These are phyloP conservation scores for Antedon mediterranea DNA, from an alignment of 53 echinoderm and acorn worm species.

Conservation along the genomic window DNA sequence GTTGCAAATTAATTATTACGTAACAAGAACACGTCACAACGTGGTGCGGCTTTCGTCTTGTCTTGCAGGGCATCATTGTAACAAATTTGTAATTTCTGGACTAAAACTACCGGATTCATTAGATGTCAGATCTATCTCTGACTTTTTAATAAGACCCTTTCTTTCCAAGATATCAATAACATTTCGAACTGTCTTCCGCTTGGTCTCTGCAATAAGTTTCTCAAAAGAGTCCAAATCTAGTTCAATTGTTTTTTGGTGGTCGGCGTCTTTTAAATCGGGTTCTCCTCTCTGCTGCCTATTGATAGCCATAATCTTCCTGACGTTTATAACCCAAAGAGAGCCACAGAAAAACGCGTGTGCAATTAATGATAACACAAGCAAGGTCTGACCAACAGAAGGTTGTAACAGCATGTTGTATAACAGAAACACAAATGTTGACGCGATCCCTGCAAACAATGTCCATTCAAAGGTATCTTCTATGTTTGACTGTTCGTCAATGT, in stretches of 20 bases:
- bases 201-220: neutral
- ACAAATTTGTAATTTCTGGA: neutral
- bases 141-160: neutral
- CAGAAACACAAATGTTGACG: neutral
- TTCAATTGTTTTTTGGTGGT: neutral
- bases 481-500: neutral
- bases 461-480: neutral
- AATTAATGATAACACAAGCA: neutral
- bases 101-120: neutral
- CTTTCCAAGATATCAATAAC: neutral
- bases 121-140: neutral
- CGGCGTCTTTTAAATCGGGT: neutral
- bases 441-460: neutral
- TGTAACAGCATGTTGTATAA: neutral
- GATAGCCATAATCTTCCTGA: neutral
- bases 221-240: neutral
- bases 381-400: neutral
- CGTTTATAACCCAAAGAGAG: neutral
- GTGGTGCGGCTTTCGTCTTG: too few species aligned
- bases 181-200: neutral
- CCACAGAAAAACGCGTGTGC: neutral
- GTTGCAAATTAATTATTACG: too few species aligned
- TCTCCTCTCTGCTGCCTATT: too few species aligned
- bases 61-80: neutral
- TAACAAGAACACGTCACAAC: too few species aligned